Evolutionary conservation across 2,888 invertebrate species (phyloP), one percentile per base, ranked within the genome.

Genomic region (Drosophila anomalata): DNA sequence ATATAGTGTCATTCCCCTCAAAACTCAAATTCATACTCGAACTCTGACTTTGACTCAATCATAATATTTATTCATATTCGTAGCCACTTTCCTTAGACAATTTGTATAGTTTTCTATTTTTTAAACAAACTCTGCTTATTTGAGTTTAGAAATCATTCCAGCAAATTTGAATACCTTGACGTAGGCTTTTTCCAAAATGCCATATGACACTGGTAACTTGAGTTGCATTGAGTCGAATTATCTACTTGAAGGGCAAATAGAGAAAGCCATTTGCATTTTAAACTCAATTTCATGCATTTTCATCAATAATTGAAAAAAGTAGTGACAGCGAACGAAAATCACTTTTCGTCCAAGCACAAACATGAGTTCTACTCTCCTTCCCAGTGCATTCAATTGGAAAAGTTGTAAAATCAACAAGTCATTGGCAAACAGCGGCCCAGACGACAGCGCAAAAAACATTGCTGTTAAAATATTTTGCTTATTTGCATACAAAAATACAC

Each of bases 321-420:
- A 58, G 63, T 69, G 55, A 71, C 51, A 50, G 44, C 52, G 11
- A 65, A 46, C 48, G 50, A 42, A 74, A 85, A 76, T 74, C 72
- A 76, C 61, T 78, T 59, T 48, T 55, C 29, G 29, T n/a, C 20
- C 39, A 9, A 63, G 60, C 44, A 31, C 50, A 61, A 61, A 39
- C 54, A 69, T 36, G 52, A 46, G 48, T 17, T 31, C 22, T 24
- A 39, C 41, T 20, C 31, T 55, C 29, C 55, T 44, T 22, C 14
- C 65, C 36, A 60, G 67, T 58, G 63, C 69, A 78, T 74, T 78
- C 87, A 81, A 81, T 81, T 79, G 87, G 65, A 76, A 83, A 75
- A 84, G 68, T 79, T 81, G 70, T 87, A 84, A 87, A 81, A 87
- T 87, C 83, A 84, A 84, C 83, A 84, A 84, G 87, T 84, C 87